Evolutionary conservation across 2,113 vertebrate species (phyloP).

Genomic region (Embiotoca jacksoni): DNA sequence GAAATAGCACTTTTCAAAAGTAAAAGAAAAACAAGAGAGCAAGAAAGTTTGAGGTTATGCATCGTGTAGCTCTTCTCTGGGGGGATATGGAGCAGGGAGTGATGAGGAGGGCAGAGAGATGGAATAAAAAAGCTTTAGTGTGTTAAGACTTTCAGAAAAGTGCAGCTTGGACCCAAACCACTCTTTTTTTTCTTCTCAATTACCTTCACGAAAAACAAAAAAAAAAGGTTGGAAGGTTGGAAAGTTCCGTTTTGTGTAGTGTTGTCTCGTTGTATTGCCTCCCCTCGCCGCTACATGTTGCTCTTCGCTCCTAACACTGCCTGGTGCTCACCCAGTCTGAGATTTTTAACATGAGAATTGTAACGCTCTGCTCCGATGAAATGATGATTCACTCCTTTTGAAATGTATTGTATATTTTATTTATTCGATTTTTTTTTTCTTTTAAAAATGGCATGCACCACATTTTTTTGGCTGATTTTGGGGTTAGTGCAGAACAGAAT

Average conservation of each 20-base stretch:
- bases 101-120: slow-evolving; percentile 20
- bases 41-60: slow-evolving; percentile 61
- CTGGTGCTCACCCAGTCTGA: slow-evolving; percentile 84
- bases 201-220: slow-evolving; percentile 57
- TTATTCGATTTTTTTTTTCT: slow-evolving; percentile 68
- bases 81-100: slow-evolving; percentile 32
- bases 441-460: slow-evolving; percentile 83
- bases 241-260: slow-evolving; percentile 67
- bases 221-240: slow-evolving; percentile 63
- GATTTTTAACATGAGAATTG: slow-evolving; percentile 62
- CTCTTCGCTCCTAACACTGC: slow-evolving; percentile 79
- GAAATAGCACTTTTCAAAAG: slow-evolving; percentile 83
- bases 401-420: slow-evolving; percentile 78
- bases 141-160: slow-evolving; percentile 67
- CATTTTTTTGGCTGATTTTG: slow-evolving; percentile 57
- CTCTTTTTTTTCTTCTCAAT: slow-evolving; percentile 59
- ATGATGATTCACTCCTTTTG: slow-evolving; percentile 69
- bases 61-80: slow-evolving; percentile 69
- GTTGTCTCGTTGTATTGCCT: slow-evolving; percentile 57
- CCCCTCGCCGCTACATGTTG: slow-evolving; percentile 62
- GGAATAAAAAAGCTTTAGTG: slow-evolving; percentile 78
- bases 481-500: not conserved
- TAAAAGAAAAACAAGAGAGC: slow-evolving; percentile 49
- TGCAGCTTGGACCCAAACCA: slow-evolving; percentile 81
- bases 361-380: slow-evolving; percentile 70